These are phyloP conservation scores for Nomada ferruginata DNA, from an alignment of 2,888 invertebrate genomes.

Conservation along the genomic window DNA sequence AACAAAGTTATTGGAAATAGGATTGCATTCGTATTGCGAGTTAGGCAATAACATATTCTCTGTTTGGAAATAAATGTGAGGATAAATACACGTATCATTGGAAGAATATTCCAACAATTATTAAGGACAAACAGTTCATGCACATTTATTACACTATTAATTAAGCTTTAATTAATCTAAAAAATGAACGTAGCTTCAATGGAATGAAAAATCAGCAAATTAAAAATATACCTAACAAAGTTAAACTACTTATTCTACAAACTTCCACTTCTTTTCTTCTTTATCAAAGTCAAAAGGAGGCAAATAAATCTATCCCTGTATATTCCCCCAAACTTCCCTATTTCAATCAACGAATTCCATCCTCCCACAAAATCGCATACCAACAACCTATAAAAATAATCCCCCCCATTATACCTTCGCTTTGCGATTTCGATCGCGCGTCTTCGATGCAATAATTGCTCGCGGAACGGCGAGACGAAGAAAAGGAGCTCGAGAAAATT, in stretches of 20 bases:
- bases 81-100: too few species aligned
- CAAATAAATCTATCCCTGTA: not conserved
- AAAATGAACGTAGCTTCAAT: too few species aligned
- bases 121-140: too few species aligned
- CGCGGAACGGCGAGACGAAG: not conserved
- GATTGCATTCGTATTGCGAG: not conserved
- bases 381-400: not conserved
- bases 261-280: too few species aligned
- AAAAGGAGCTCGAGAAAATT: conserved; percentile 16
- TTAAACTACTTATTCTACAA: too few species aligned
- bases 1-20: not conserved
- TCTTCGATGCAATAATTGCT: conserved; percentile 12
- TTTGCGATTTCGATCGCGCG: not conserved
- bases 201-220: too few species aligned
- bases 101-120: too few species aligned
- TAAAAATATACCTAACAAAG: too few species aligned
- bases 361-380: not conserved
- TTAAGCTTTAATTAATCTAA: too few species aligned
- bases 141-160: too few species aligned
- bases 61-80: not conserved
- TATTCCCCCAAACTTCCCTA: not conserved
- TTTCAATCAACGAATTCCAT: conserved; percentile 3
- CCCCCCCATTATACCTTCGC: not conserved
- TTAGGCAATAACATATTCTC: too few species aligned
- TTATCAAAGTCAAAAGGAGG: too few species aligned